These are phyloP conservation scores for Laticauda laticaudata DNA, from an alignment of 2,113 vertebrate species.

Conservation along the genomic window DNA sequence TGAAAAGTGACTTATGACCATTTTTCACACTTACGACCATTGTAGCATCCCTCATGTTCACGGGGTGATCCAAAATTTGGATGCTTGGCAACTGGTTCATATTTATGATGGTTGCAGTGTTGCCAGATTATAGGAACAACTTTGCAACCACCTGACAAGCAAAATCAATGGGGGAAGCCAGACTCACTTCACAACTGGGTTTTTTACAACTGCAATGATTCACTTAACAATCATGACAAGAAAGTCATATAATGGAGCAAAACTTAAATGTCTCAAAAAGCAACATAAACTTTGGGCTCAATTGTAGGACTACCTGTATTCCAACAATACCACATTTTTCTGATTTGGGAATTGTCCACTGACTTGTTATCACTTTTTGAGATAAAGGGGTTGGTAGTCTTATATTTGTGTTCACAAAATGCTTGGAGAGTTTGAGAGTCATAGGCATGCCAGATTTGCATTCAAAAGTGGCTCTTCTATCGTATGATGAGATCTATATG, in stretches of 20 bases:
- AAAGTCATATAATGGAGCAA: too few relatives aligned
- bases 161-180: too few relatives aligned
- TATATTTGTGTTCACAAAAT: slow-evolving; percentile 53
- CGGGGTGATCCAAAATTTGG: too few relatives aligned
- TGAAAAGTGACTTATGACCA: not conserved
- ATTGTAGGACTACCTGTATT: not conserved
- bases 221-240: too few relatives aligned
- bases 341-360: slow-evolving; percentile 39
- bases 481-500: slow-evolving; percentile 24
- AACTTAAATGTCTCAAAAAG: too few relatives aligned
- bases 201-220: too few relatives aligned
- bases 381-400: slow-evolving; percentile 18
- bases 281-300: too few relatives aligned
- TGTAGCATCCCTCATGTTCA: not conserved
- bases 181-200: too few relatives aligned
- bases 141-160: too few relatives aligned
- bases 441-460: slow-evolving; percentile 45
- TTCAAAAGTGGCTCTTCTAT: slow-evolving; percentile 20
- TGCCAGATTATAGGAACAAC: too few relatives aligned
- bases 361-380: not conserved
- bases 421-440: slow-evolving; percentile 28
- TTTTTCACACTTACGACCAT: not conserved
- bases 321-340: not conserved
- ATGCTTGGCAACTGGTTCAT: too few relatives aligned
- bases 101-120: too few relatives aligned